Conservation (phyloP, 2,797 vertebrate species). For the Valencia hispanica region DNA sequence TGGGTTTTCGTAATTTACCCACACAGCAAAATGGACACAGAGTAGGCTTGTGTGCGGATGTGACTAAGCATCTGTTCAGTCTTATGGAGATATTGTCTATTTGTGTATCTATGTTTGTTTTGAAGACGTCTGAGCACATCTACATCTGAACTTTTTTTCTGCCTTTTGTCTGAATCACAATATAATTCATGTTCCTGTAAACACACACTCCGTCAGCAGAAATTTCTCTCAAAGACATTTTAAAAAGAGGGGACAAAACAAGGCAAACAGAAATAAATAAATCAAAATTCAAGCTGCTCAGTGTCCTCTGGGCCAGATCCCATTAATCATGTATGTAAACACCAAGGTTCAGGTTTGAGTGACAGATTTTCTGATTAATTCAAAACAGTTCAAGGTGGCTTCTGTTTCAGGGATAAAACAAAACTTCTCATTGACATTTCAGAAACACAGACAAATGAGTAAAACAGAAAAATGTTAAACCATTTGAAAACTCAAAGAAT, state of each 20-base stretch:
- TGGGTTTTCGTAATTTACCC: background rate
- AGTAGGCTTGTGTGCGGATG: background rate
- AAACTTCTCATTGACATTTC: constrained; percentile 7
- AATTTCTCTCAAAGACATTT: background rate
- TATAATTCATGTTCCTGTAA: background rate
- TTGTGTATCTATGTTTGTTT: constrained; percentile 6
- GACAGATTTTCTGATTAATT: constrained; percentile 41
- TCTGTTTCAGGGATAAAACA: background rate
- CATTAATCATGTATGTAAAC: constrained; percentile 26
- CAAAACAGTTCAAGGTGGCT: constrained; percentile 18
- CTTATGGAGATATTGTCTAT: constrained; percentile 4
- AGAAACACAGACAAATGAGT: background rate
- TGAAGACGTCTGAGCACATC: constrained; percentile 19
- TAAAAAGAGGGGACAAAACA: constrained; percentile 14
- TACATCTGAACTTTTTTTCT: constrained; percentile 5
- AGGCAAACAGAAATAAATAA: constrained; percentile 10
- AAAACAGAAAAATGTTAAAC: background rate
- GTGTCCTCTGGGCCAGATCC: background rate
- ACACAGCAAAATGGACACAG: background rate
- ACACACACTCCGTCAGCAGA: background rate
- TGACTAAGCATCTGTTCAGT: constrained; percentile 21
- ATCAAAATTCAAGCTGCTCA: background rate
- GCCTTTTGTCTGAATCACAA: background rate
- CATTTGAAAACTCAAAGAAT: background rate
- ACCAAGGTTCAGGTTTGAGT: constrained; percentile 8